These are phyloP conservation scores for Stramonita haemastoma DNA, from an alignment of 2,888 invertebrate genomes.

Conservation along the genomic window DNA sequence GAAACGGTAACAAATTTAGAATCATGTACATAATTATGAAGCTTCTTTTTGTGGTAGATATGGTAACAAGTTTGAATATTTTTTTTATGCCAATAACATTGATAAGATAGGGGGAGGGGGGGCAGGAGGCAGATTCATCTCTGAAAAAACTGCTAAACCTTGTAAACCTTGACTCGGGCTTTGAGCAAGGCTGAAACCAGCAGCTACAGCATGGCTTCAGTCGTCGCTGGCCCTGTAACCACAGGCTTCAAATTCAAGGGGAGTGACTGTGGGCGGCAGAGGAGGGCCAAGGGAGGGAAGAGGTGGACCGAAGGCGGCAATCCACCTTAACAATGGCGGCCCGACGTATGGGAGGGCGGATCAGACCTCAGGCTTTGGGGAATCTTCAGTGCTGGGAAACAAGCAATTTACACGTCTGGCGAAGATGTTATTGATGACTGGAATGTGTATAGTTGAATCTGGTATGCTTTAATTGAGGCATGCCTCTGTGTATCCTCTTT, in stretches of 20 bases:
- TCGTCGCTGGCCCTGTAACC: background rate
- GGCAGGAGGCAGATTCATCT: background rate
- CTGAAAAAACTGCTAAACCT: no score
- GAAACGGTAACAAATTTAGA: no score
- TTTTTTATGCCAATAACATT: background rate
- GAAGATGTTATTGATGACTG: slow-evolving; percentile 23
- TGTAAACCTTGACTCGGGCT: no score
- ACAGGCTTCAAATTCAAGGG: background rate
- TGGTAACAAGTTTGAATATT: no score
- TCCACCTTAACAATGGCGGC: slow-evolving; percentile 27
- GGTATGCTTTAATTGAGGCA: background rate
- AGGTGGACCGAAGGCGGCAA: slow-evolving; percentile 42
- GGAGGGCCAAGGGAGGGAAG: slow-evolving; percentile 42
- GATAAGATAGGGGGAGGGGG: background rate
- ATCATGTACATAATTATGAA: no score
- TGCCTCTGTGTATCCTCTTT: background rate
- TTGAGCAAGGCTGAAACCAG: background rate
- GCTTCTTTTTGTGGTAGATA: no score
- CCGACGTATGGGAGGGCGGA: slow-evolving; percentile 27
- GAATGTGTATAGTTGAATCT: background rate
- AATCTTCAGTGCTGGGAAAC: slow-evolving; percentile 8
- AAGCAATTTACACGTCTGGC: slow-evolving; percentile 30
- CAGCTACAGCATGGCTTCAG: background rate
- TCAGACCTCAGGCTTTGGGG: background rate
- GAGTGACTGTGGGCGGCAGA: slow-evolving; percentile 29